Percentiles rank a stretch among this genome's conserved stretches.
These are phyloP conservation scores for Sarotherodon lohbergeri DNA, from an alignment of 2,113 vertebrate species.

Conservation along the genomic window DNA sequence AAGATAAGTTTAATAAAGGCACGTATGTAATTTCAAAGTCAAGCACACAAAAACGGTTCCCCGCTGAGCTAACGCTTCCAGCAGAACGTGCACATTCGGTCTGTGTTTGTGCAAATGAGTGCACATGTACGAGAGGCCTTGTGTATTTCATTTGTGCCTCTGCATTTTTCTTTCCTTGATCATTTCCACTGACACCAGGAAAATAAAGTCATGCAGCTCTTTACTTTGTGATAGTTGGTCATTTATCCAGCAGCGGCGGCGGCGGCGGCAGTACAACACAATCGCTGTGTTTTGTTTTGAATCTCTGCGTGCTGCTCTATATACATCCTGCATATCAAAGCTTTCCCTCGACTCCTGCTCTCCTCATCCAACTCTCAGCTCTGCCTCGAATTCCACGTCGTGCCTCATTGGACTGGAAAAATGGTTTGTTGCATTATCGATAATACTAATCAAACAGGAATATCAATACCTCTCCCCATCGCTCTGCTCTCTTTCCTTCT, in stretches of 20 bases:
- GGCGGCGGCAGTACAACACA: background rate
- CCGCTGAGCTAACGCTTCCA: background rate
- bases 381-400: background rate
- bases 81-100: background rate
- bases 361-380: background rate
- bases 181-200: background rate
- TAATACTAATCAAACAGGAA: slow-evolving; percentile 7
- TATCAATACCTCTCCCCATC: background rate
- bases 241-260: slow-evolving; percentile 13
- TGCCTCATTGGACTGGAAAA: background rate
- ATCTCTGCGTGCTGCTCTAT: background rate
- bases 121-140: background rate
- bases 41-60: background rate
- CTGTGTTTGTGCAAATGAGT: background rate
- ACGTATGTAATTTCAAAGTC: background rate
- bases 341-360: background rate
- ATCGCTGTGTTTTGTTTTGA: background rate
- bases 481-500: background rate
- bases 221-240: background rate
- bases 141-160: background rate
- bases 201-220: slow-evolving; percentile 3
- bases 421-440: background rate
- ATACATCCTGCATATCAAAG: slow-evolving; percentile 6
- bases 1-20: background rate
- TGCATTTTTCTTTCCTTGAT: background rate